Conservation (phyloP, 1,140 invertebrate genomes). For the Zaprionus tsacasi region DNA sequence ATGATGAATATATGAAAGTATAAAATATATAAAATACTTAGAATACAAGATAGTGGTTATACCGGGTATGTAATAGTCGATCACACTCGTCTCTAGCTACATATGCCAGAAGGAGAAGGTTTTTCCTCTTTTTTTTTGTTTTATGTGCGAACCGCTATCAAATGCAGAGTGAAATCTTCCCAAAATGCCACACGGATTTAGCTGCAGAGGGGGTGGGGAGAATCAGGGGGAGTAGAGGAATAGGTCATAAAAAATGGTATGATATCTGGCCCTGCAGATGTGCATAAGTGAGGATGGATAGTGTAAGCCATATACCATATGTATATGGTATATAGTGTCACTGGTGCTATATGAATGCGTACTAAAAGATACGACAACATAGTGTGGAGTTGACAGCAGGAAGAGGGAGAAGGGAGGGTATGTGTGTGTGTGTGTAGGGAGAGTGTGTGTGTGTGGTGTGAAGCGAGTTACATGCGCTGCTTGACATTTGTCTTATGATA, state of each 20-base stretch:
- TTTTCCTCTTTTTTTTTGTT: slow-evolving; percentile 54
- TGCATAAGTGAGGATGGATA: slow-evolving; percentile 5
- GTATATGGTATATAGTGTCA: slow-evolving; percentile 24
- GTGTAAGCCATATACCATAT: slow-evolving; percentile 16
- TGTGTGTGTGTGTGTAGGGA: slow-evolving; percentile 4
- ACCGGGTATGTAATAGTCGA: too few relatives aligned
- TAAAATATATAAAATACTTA: too few relatives aligned
- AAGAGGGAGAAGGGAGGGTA: background rate
- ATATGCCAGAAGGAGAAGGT: background rate
- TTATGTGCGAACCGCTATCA: slow-evolving; percentile 73
- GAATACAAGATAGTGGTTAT: too few relatives aligned
- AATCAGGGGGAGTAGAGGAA: too few relatives aligned
- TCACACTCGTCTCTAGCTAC: too few relatives aligned
- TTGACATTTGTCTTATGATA: slow-evolving; percentile 65
- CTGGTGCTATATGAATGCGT: slow-evolving; percentile 31
- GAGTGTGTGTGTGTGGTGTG: slow-evolving; percentile 28
- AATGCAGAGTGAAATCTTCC: slow-evolving; percentile 56
- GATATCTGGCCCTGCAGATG: slow-evolving; percentile 43
- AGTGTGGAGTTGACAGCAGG: slow-evolving; percentile 19
- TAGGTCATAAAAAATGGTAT: slow-evolving; percentile 64
- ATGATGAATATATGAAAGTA: too few relatives aligned
- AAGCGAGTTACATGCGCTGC: slow-evolving; percentile 62
- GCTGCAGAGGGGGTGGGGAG: background rate
- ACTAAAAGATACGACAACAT: slow-evolving; percentile 43
- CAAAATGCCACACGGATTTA: slow-evolving; percentile 23